Evolutionary conservation across 2,888 invertebrate species (phyloP).

Genomic region (Trichacis sp.): DNA sequence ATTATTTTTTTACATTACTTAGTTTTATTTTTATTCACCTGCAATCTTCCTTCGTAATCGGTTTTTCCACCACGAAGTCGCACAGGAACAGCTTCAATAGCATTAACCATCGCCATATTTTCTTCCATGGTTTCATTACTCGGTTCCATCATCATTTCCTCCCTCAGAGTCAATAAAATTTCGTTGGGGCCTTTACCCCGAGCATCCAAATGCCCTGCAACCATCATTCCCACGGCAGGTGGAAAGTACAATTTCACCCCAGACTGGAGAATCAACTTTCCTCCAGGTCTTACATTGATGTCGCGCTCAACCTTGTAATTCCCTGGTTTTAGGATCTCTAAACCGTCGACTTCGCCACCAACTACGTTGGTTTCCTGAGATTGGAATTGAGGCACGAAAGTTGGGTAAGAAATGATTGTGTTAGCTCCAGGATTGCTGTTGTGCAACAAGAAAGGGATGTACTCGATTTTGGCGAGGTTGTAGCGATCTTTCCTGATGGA

Average conservation of each 20-base stretch:
- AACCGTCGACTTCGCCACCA: constrained; percentile 94
- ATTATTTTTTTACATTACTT: constrained; percentile 15
- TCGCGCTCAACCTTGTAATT: constrained; percentile 94
- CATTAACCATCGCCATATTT: constrained; percentile 70
- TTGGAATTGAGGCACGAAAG: constrained; percentile 84
- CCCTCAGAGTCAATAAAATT: constrained; percentile 83
- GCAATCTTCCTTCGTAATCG: constrained; percentile 87
- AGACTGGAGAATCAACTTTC: constrained; percentile 86
- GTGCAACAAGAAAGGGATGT: constrained; percentile 90
- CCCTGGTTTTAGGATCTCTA: constrained; percentile 83
- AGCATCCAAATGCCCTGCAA: constrained; percentile 91
- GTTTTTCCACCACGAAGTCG: constrained; percentile 85
- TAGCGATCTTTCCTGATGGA: constrained; percentile 92
- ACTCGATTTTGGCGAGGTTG: constrained; percentile 92
- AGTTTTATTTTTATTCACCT: too few species aligned
- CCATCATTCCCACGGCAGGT: constrained; percentile 95
- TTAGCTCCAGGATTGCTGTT: constrained; percentile 91
- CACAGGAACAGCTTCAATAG: constrained; percentile 78
- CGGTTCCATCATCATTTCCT: constrained; percentile 76
- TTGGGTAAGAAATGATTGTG: constrained; percentile 81
- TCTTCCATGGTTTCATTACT: constrained; percentile 75
- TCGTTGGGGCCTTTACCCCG: constrained; percentile 83
- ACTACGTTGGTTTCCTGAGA: constrained; percentile 78
- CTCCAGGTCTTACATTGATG: constrained; percentile 94
- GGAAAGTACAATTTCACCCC: constrained; percentile 92